phyloP scores from a whole-genome alignment of 2,888 invertebrate species.

The Chironomus riparius region DNA sequence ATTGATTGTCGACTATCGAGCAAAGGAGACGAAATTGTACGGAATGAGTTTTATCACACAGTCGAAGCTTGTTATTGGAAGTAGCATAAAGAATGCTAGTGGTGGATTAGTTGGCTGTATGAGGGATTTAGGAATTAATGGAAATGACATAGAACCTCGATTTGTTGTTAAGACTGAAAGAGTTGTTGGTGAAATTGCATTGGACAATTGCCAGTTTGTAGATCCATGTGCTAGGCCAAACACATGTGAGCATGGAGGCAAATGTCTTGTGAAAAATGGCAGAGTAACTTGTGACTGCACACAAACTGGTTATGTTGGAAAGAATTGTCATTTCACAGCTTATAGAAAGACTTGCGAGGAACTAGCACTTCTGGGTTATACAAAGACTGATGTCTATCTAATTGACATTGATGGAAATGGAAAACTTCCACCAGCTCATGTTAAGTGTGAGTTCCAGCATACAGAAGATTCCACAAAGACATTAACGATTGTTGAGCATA shows the following conservation, averaged over 20 bases:
- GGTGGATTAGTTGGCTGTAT: slow-evolving; percentile 85
- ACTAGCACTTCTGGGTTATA: slow-evolving; percentile 76
- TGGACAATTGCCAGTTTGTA: slow-evolving; percentile 83
- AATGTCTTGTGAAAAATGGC: slow-evolving; percentile 82
- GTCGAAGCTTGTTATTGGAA: slow-evolving; percentile 67
- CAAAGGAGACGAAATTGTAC: slow-evolving; percentile 59
- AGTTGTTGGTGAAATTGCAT: slow-evolving; percentile 78
- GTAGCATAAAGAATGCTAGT: slow-evolving; percentile 63
- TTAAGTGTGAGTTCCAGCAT: slow-evolving; percentile 85
- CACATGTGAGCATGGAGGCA: slow-evolving; percentile 86
- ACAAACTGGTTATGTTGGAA: slow-evolving; percentile 83
- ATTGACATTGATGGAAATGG: slow-evolving; percentile 94
- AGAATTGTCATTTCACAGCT: slow-evolving; percentile 89
- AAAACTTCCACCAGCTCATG: slow-evolving; percentile 81
- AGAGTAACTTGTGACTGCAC: slow-evolving; percentile 82
- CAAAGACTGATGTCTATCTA: slow-evolving; percentile 80
- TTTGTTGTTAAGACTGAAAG: slow-evolving; percentile 72
- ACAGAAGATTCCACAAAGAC: slow-evolving; percentile 76
- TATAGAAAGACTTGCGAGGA: slow-evolving; percentile 90
- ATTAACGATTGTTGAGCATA: slow-evolving; percentile 75
- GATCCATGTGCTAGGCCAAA: slow-evolving; percentile 83
- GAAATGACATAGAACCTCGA: slow-evolving; percentile 67
- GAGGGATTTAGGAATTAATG: slow-evolving; percentile 78
- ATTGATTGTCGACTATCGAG: slow-evolving; percentile 65
- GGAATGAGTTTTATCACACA: slow-evolving; percentile 58